Base-by-base conservation (phyloP, 2,888 invertebrate species). In the Cryptus viduatorius region DNA sequence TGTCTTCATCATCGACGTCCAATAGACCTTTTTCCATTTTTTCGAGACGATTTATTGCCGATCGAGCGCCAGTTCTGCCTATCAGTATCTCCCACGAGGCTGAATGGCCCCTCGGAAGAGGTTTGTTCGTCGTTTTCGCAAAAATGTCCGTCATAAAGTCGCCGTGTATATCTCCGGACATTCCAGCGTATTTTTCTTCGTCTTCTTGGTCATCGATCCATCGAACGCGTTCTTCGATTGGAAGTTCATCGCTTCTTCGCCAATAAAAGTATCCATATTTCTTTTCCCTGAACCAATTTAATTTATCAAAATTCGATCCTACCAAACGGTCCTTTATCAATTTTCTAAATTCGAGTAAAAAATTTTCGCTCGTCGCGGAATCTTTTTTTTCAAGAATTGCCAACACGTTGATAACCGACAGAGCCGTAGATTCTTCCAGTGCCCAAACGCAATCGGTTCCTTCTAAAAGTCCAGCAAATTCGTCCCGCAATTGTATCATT, bases 401-500 rank as follows among this genome's bases (percentile, higher is more conserved):
- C 1, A 95, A 90, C 3, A 95, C 94, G 77, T 95, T 95, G 72
- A 95, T 95, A 29, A 95, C 90, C 56, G 94, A 94, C 78, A 93
- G 93, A 0, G 94, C 93, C 1, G 92, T 88, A 3, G 94, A 92
- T 46, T 94, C 94, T 90, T 95, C 95, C 29, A 95, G 87, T 44
- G 95, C 94, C 95, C 95, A 95, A 76, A 95, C 94, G 1, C 94
- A 94, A 87, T 95, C 95, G 8, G 94, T 94, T 59, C 95, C 95
- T 48, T 94, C 93, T 29, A 95, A 90, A 19, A 95, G 93, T 29
- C 94, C 94, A 3, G 91, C 94, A 86, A 94, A 95, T 81, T 93
- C 89, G 53, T 93, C 90, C 64, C 94, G 94, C 37, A 90, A 86
- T 69, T 88, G 83, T 59, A 86, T 77, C 83, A 84, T 88, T 19